A percentile compares a stretch with the other conserved stretches of the same genome.
Conservation (phyloP, 2,113 vertebrate genomes). For the Saiga tatarica region DNA sequence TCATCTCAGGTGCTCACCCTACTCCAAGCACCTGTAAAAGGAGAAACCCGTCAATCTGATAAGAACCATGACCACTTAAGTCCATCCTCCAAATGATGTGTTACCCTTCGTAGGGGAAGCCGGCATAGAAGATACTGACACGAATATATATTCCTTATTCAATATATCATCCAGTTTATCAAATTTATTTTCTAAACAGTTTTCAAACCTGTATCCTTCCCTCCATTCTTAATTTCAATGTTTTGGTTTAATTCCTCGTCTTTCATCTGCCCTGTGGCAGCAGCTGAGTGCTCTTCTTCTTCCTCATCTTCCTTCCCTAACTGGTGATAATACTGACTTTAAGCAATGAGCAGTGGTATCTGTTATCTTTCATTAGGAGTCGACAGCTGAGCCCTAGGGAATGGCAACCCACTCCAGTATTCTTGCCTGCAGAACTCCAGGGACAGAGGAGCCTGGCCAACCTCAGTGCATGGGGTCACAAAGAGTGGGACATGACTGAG, state of each 20-base stretch:
- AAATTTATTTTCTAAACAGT: neutral
- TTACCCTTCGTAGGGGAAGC: neutral
- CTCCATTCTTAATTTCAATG: neutral
- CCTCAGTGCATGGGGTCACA: neutral
- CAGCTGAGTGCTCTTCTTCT: neutral
- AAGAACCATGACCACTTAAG: neutral
- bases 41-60: neutral
- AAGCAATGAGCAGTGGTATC: neutral
- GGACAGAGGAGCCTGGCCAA: neutral
- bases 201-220: neutral
- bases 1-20: neutral
- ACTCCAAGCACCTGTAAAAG: neutral
- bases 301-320: neutral
- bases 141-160: neutral
- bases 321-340: neutral
- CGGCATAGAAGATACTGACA: neutral
- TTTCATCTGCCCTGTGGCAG: neutral
- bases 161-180: neutral
- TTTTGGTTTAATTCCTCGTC: neutral
- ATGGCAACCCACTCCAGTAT: neutral
- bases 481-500: neutral
- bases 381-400: neutral
- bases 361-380: neutral
- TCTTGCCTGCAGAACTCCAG: neutral
- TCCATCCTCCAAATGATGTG: neutral